phyloP scores from a whole-genome alignment of 1,140 invertebrate species.

The Heterodera carotae region DNA sequence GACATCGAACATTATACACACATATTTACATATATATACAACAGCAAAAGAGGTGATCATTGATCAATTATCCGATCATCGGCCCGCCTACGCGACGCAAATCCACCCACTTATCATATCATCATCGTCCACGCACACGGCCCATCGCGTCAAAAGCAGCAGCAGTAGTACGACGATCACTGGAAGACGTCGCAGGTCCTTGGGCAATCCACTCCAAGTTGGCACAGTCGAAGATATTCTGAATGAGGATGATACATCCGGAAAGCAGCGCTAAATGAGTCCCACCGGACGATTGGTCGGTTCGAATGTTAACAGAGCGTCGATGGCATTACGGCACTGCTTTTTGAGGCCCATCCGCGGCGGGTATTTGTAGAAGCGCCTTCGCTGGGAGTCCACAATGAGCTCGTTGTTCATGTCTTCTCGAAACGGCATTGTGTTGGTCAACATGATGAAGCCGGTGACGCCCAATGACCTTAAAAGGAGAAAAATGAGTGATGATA shows the following conservation, averaged over 20 bases:
- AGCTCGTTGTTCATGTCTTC: constrained; percentile 36
- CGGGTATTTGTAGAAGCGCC: constrained; percentile 49
- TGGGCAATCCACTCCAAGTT: background rate
- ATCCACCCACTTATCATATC: too few relatives aligned
- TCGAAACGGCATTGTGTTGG: constrained; percentile 47
- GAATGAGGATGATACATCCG: background rate
- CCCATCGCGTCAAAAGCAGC: background rate
- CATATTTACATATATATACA: too few relatives aligned
- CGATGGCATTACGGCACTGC: constrained; percentile 26
- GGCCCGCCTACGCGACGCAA: too few relatives aligned
- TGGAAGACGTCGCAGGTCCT: background rate
- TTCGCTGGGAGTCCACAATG: constrained; percentile 43
- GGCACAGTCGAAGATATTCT: background rate
- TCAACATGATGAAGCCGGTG: constrained; percentile 43
- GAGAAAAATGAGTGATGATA: background rate
- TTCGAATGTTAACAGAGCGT: constrained; percentile 40
- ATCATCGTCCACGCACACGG: background rate
- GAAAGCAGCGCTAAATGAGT: background rate
- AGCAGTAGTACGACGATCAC: background rate
- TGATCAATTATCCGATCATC: too few relatives aligned
- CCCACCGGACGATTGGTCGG: constrained; percentile 24
- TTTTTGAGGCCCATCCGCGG: constrained; percentile 6
- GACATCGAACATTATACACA: too few relatives aligned
- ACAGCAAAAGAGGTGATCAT: too few relatives aligned
- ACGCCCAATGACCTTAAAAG: constrained; percentile 45